Percentiles rank a stretch among this genome's conserved stretches.
Evolutionary conservation across 1,140 invertebrate genomes (phyloP).

Genomic region (Pteromalus puparum): DNA sequence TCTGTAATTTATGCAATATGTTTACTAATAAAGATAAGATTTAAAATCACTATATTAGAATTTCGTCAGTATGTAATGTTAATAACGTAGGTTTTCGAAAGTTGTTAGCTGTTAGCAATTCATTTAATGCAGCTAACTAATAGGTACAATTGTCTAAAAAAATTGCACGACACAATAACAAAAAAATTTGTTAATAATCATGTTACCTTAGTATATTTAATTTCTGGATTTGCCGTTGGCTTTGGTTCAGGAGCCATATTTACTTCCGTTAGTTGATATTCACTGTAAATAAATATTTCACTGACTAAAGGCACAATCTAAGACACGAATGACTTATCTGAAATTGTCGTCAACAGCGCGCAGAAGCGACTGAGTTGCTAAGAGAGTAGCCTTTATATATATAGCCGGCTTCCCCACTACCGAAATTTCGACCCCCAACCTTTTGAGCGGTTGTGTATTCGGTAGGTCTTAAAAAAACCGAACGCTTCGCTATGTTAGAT

Average conservation of each 20-base stretch:
- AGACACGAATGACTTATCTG: neutral
- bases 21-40: too few species aligned
- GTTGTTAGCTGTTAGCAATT: too few species aligned
- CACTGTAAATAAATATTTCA: neutral
- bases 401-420: neutral
- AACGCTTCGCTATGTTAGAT: too few species aligned
- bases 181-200: neutral
- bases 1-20: too few species aligned
- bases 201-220: constrained; percentile 64
- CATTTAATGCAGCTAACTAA: too few species aligned
- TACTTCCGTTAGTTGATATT: neutral
- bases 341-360: neutral
- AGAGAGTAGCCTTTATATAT: constrained; percentile 38
- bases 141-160: neutral
- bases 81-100: too few species aligned
- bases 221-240: constrained; percentile 51
- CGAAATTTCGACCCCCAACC: neutral
- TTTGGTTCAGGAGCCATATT: constrained; percentile 40
- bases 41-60: too few species aligned
- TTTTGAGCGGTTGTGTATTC: neutral
- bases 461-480: too few species aligned
- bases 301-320: neutral
- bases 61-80: too few species aligned
- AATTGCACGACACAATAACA: neutral
- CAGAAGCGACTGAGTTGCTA: neutral